Base-by-base conservation (phyloP, 2,797 vertebrate species). In the Sarcoramphus papa region DNA sequence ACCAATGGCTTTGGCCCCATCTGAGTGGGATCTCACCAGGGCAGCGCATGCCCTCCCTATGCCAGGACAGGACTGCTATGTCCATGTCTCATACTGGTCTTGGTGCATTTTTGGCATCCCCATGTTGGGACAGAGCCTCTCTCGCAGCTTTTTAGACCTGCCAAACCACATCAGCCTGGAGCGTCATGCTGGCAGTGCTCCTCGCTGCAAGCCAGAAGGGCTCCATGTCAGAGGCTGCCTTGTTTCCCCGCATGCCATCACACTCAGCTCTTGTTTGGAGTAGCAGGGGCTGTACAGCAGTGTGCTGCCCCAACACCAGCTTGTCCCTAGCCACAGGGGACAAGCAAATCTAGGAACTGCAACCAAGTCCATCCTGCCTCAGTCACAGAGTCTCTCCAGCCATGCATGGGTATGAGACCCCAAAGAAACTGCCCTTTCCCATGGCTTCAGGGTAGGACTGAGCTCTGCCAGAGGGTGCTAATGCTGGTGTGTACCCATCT, bases 121-220 rank as follows among this genome's bases (percentile, higher is more conserved):
- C 9, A 3, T 1, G 0, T 0, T 68, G 57, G 25, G 43, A 82
- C 4, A 6, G 25, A 73, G 24, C 21, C 21, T 67, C 45, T 75
- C 35, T 41, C 2, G 4, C 33, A 57, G 45, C 20, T 51, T 35
- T 70, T 63, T 23, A 35, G 68, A 74, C 40, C 41, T 74, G 73
- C 22, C 60, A 69, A 56, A 91, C 25, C 25, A 35, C 47, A 93
- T 37, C 72, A 76, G 22, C 41, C 37, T 3, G 3, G 40, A 53
- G 23, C 23, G 53, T 45, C 19, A 6, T 3, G 7, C 23, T 41
- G 63, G n/a, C 35, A 69, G 63, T 13, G 27, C 63, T 75, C 54
- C 54, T 48, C 2, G 7, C 27, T 67, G 70, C n/a, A 47, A 31
- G 40, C 48, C 88, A 91, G 69, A 50, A 72, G 30, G 79, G 47